Percentiles rank a stretch among this genome's conserved stretches.
phyloP scores from a whole-genome alignment of 2,797 vertebrate genomes.

The Notamacropus eugenii region DNA sequence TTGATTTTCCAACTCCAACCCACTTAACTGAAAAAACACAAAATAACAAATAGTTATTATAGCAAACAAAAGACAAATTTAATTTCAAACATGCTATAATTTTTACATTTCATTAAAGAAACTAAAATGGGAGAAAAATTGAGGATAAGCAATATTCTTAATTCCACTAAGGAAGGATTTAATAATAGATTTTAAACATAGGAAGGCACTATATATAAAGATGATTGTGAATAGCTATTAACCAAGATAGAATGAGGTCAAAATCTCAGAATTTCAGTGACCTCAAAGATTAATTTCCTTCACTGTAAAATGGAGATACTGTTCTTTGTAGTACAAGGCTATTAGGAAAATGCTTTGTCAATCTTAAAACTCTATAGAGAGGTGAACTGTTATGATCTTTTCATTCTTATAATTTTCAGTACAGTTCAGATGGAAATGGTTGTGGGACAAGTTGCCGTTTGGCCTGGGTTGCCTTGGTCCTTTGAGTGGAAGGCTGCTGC shows the following conservation, averaged over 20 bases:
- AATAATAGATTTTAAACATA: background rate
- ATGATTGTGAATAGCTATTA: background rate
- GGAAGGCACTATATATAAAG: background rate
- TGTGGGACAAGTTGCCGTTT: background rate
- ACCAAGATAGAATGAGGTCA: background rate
- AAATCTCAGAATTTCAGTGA: background rate
- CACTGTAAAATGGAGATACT: too few relatives aligned
- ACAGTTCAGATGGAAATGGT: background rate
- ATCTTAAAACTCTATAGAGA: too few relatives aligned
- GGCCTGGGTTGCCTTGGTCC: background rate
- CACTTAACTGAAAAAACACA: conserved; percentile 92
- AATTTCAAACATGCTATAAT: background rate
- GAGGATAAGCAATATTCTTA: background rate
- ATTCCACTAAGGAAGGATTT: background rate
- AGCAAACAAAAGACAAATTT: conserved; percentile 15
- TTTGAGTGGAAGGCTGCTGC: background rate
- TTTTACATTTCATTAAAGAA: background rate
- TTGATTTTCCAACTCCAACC: conserved; percentile 98
- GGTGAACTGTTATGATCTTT: too few relatives aligned
- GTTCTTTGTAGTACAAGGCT: too few relatives aligned
- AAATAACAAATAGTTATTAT: conserved; percentile 56
- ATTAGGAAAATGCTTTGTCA: too few relatives aligned
- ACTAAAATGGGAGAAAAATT: background rate
- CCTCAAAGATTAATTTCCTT: background rate
- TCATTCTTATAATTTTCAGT: background rate